phyloP scores from a whole-genome alignment of 35 echinoderm and acorn worm species.

The Heliocidaris erythrogramma region DNA sequence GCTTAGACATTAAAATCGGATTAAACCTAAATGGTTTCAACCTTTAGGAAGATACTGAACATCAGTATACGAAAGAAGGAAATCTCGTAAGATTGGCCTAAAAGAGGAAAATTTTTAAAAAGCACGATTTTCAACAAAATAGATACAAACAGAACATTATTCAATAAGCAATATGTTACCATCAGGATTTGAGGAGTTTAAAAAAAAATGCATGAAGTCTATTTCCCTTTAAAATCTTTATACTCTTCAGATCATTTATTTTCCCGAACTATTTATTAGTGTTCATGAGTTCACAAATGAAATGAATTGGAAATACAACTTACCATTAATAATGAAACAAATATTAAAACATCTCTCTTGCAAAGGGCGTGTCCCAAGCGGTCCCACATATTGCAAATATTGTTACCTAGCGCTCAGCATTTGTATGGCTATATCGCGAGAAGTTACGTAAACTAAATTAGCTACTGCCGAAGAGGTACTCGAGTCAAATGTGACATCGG shows the following conservation, averaged over 20 bases:
- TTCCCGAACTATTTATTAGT: background rate
- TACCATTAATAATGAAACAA: background rate
- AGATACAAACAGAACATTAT: no score
- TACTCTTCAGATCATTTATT: background rate
- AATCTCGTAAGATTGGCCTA: no score
- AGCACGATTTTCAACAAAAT: no score
- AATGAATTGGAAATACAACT: background rate
- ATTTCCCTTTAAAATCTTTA: background rate
- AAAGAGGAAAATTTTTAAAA: no score
- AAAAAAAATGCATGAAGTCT: background rate
- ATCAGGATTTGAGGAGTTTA: no score
- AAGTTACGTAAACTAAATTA: no score
- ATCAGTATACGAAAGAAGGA: no score
- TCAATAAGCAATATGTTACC: no score
- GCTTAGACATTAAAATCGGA: no score
- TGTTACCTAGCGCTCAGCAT: background rate
- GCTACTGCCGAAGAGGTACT: background rate
- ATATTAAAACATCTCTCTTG: background rate
- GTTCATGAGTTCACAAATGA: background rate
- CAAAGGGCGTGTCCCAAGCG: background rate
- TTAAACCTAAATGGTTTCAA: no score
- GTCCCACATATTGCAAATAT: background rate
- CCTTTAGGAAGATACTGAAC: no score
- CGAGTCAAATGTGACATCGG: background rate
- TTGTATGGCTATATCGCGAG: background rate